Conservation (phyloP, 1,140 invertebrate genomes). For the Stratiolaelaps scimitus region DNA sequence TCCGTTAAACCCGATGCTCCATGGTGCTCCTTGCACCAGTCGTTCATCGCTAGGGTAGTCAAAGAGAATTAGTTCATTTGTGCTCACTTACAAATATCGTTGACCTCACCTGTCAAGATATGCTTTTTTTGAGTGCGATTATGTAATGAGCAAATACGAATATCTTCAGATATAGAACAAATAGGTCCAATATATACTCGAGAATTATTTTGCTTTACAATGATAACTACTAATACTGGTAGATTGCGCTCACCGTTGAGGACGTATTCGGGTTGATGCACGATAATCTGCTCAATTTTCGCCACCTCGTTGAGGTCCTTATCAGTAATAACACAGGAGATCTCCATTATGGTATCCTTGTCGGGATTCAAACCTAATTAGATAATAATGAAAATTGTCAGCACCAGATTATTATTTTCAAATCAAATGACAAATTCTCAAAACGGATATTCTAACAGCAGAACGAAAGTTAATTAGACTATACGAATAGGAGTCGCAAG, state of each 20-base stretch:
- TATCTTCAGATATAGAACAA: too few relatives aligned
- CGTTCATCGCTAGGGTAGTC: constrained; percentile 51
- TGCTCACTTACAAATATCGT: not conserved
- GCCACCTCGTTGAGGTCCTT: constrained; percentile 61
- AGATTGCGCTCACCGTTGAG: constrained; percentile 45
- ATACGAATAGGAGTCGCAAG: too few relatives aligned
- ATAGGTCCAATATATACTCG: too few relatives aligned
- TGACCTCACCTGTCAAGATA: constrained; percentile 36
- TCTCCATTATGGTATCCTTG: constrained; percentile 50
- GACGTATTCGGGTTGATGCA: constrained; percentile 60
- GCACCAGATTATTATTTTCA: too few relatives aligned
- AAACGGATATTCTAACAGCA: too few relatives aligned
- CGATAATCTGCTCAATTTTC: constrained; percentile 58
- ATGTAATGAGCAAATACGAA: too few relatives aligned
- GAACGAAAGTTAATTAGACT: too few relatives aligned
- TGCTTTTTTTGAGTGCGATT: not conserved
- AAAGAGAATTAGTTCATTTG: not conserved
- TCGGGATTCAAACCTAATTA: constrained; percentile 17
- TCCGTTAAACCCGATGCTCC: constrained; percentile 61
- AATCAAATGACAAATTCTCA: too few relatives aligned
- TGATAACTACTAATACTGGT: too few relatives aligned
- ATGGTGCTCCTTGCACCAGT: constrained; percentile 68
- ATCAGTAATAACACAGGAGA: constrained; percentile 76
- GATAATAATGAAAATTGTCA: too few relatives aligned
- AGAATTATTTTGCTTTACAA: too few relatives aligned